Base-by-base conservation (phyloP, 2,797 vertebrate species). In the Graptemys geographica region DNA sequence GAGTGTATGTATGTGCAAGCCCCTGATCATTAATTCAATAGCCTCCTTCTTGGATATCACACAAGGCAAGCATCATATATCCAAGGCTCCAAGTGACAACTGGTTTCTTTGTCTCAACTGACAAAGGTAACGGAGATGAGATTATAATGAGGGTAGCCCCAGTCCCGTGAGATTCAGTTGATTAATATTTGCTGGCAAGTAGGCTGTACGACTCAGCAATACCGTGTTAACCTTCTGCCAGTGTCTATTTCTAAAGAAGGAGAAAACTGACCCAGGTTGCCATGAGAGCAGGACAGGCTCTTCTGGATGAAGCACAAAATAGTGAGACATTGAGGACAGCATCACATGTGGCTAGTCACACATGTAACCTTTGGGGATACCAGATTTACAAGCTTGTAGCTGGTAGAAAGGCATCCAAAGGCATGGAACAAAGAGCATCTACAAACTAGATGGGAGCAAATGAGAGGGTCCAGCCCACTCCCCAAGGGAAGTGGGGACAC, bases 21-120 rank as follows among this genome's bases (percentile, higher is more conserved):
- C 21, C 19, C 28, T 23, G 37, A 94, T 96, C 93, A 94, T 76
- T 97, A 96, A 96, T 97, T 96, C 56, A 96, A 51, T 80, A 94
- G 76, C 69, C 56, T 23, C 28, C 88, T 85, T 87, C 12, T 27
- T 78, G 74, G 41, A 19, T 72, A 79, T 23, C 31, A 62, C 56
- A 88, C 49, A 2, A 1, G 55, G 49, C 69, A 0, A 6, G 95
- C 15, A 1, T 96, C 95, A 4, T 83, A 78, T 96, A 41, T 88
- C 92, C 85, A 72, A 31, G 56, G 56, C 56, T 83, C 53, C 76
- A 78, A 53, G 3, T 25, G 79, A 89, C 95, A 95, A 90, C 93
- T 95, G 96, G 72, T 94, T n/a, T 3, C 87, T 79, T 96, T 95
- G 89, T 81, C 96, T 74, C 69, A n/a, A 7, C 53, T 69, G 87